Base-by-base conservation (phyloP, 2,888 invertebrate species). In the Drosophila testacea region DNA sequence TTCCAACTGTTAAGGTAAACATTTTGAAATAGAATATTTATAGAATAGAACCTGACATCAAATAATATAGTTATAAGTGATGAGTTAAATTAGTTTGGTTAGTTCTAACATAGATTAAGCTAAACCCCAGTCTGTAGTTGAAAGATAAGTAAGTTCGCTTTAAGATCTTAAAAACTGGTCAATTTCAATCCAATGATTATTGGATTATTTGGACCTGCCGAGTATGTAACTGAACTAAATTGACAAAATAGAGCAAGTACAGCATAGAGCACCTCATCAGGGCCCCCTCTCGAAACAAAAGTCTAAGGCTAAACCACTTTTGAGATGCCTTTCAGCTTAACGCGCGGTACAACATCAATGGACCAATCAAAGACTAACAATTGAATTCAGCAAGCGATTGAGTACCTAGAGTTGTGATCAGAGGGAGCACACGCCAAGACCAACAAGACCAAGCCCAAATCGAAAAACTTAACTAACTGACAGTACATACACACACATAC, bases 321-420 rank as follows among this genome's bases (percentile, higher is more conserved):
- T 73, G 73, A 75, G 83, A 88, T 88, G 83, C 64, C 79, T 88
- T 84, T 88, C 86, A 67, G 88, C 83, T 88, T 67, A 75, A 64
- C 46, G 73, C 27, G 79, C 88, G 81, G 87, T 56, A 46, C 48
- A 60, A 79, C 88, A 74, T 87, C 83, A 83, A 83, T 83, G 83
- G 76, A 85, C 76, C 83, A 84, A 84, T 84, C 81, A 81, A 81
- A 83, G 79, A 50, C 54, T 34, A 69, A 69, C 79, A 78, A 77
- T 77, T 77, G 76, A 72, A 72, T 54, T 74, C 73, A 61, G 44
- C 44, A 27, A 44, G 38, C 69, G 59, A 74, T 52, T 46, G 52
- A 54, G 16, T 57, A 52, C 56, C 13, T 6, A 39, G 41, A 72
- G 27, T 39, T 28, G 63, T 27, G 36, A 39, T 39, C 62, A 50